Conservation (phyloP, 2,113 vertebrate species). For the Hiodon alosoides region DNA sequence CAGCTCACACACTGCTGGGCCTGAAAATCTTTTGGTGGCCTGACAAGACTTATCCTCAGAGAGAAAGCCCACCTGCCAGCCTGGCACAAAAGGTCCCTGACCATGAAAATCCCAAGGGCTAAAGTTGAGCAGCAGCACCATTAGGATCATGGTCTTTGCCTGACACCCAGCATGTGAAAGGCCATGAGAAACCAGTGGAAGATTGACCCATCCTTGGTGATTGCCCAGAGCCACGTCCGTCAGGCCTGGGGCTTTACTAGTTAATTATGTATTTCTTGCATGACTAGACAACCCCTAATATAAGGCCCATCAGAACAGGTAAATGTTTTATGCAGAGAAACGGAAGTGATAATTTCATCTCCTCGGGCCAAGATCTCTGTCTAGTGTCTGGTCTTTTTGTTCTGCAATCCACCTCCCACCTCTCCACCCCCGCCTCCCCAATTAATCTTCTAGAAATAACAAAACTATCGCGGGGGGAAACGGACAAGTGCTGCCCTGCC, state of each 20-base stretch:
- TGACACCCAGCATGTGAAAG: too few relatives aligned
- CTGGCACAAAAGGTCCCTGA: constrained; percentile 26
- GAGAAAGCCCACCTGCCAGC: constrained; percentile 33
- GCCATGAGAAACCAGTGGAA: too few relatives aligned
- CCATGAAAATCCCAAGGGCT: background rate
- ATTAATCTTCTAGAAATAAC: constrained; percentile 25
- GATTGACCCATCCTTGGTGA: too few relatives aligned
- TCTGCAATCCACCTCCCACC: background rate
- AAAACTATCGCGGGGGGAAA: constrained; percentile 49
- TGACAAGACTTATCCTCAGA: constrained; percentile 14
- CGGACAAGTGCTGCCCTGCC: constrained; percentile 60
- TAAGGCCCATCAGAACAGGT: background rate
- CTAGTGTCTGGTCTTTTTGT: constrained; percentile 18
- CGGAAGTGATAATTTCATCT: constrained; percentile 11
- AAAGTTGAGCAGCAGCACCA: too few relatives aligned
- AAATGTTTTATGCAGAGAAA: background rate
- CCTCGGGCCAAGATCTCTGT: background rate
- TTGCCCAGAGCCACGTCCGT: too few relatives aligned
- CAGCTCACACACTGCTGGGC: background rate
- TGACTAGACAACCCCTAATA: background rate
- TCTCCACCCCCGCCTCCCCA: background rate
- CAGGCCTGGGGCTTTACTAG: too few relatives aligned
- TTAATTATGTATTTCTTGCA: background rate
- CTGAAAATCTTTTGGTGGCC: too few relatives aligned
- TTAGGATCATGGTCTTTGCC: too few relatives aligned